Evolutionary conservation across 2,797 vertebrate species (phyloP).

Genomic region (Anguilla anguilla): DNA sequence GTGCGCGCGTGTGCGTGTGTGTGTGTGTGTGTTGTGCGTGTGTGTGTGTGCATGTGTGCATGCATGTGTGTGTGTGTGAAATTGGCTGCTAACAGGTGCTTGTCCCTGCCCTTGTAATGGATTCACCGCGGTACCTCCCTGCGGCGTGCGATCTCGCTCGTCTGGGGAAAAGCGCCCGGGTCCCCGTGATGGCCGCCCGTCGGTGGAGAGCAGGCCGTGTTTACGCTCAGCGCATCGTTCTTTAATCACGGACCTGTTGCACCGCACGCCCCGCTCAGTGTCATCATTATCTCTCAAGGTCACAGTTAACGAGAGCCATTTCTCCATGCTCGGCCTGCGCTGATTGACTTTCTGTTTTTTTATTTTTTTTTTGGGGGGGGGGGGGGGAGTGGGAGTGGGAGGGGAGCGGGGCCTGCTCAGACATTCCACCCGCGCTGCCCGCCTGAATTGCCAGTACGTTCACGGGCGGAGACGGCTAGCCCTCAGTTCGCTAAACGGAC

Average conservation of each 20-base stretch:
- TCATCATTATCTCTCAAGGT: constrained; percentile 79
- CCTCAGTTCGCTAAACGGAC: constrained; percentile 43
- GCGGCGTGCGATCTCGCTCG: constrained; percentile 24
- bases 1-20: neutral
- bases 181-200: constrained; percentile 50
- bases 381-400: constrained; percentile 36
- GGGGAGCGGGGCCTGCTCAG: constrained; percentile 65
- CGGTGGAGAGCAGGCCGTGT: constrained; percentile 59
- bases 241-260: constrained; percentile 73
- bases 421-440: constrained; percentile 59
- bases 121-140: neutral
- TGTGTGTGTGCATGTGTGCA: neutral
- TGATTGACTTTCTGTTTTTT: constrained; percentile 71
- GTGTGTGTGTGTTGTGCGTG: neutral
- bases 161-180: constrained; percentile 41
- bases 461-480: constrained; percentile 59
- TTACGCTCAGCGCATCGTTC: constrained; percentile 68
- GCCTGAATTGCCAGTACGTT: constrained; percentile 53
- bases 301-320: constrained; percentile 69
- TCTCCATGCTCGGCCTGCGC: constrained; percentile 58
- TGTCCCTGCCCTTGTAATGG: neutral
- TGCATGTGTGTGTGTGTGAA: neutral
- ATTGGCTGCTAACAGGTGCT: neutral
- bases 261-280: constrained; percentile 65
- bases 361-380: too few species aligned